phyloP scores from a whole-genome alignment of 2,113 vertebrate genomes.

The Bostrychus sinensis region DNA sequence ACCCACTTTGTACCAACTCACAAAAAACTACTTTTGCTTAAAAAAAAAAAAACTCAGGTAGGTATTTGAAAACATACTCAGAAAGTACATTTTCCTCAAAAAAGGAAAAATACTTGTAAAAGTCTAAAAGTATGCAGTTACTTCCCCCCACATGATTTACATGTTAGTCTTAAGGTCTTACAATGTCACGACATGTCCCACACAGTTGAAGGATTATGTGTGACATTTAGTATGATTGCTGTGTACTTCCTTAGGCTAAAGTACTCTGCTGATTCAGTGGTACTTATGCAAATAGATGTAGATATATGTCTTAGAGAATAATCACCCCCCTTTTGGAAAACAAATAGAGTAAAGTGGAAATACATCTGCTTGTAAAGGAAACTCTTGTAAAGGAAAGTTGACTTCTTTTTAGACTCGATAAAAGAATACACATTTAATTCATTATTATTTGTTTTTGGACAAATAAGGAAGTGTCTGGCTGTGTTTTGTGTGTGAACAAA shows the following conservation, averaged over 20 bases:
- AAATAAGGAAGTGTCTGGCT: slow-evolving; percentile 36
- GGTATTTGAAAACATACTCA: no score
- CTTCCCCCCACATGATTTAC: no score
- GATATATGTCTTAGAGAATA: slow-evolving; percentile 37
- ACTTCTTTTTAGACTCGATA: slow-evolving; percentile 25
- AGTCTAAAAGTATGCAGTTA: not conserved
- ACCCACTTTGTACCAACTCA: no score
- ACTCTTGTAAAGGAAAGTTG: slow-evolving; percentile 15
- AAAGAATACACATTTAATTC: slow-evolving; percentile 6
- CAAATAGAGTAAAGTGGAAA: slow-evolving; percentile 31
- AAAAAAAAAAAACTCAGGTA: no score
- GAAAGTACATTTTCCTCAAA: no score
- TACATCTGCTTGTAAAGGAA: slow-evolving; percentile 38
- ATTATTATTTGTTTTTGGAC: slow-evolving; percentile 38
- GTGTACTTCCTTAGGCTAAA: slow-evolving; percentile 31
- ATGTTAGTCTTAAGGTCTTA: slow-evolving; percentile 25
- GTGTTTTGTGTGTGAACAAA: slow-evolving; percentile 49
- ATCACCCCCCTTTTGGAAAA: slow-evolving; percentile 36
- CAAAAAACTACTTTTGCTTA: no score
- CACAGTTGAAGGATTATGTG: slow-evolving; percentile 38
- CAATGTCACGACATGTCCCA: slow-evolving; percentile 48
- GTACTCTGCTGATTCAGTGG: slow-evolving; percentile 28
- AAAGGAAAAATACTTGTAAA: no score
- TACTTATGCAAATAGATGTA: no score
- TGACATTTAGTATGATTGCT: slow-evolving; percentile 33